phyloP scores from a whole-genome alignment of 2,888 invertebrate genomes.

The Incurvaria masculella region DNA sequence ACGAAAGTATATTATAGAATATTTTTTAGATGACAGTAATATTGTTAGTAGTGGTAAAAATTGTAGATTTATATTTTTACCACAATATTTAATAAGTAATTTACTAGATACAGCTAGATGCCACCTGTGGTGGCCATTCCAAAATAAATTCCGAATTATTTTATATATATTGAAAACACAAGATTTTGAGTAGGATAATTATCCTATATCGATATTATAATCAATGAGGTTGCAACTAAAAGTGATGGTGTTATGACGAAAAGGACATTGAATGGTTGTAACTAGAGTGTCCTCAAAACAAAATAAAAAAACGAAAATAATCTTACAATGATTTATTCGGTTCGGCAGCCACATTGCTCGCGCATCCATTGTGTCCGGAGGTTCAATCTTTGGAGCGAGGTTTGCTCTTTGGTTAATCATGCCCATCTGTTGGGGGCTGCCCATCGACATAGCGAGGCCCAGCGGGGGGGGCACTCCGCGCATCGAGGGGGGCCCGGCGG shows the following conservation, averaged over 20 bases:
- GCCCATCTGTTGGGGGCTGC: conserved; percentile 38
- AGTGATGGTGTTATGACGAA: conserved; percentile 21
- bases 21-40: no score
- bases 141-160: no score
- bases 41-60: no score
- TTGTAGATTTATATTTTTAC: no score
- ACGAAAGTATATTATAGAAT: no score
- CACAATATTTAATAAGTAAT: no score
- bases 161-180: no score
- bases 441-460: conserved; percentile 44
- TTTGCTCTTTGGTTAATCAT: conserved; percentile 38
- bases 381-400: conserved; percentile 58
- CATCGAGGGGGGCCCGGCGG: conserved; percentile 43
- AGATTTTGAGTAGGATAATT: no score
- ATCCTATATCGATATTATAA: no score
- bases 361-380: conserved; percentile 57
- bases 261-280: conserved; percentile 19
- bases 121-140: no score
- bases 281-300: conserved; percentile 15
- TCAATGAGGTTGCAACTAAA: conserved; percentile 13
- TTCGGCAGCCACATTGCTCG: conserved; percentile 63
- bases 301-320: conserved; percentile 29
- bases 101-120: no score
- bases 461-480: conserved; percentile 46
- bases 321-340: conserved; percentile 66